phyloP scores from a whole-genome alignment of 1,140 invertebrate genomes.

The Drosophila sucinea region DNA sequence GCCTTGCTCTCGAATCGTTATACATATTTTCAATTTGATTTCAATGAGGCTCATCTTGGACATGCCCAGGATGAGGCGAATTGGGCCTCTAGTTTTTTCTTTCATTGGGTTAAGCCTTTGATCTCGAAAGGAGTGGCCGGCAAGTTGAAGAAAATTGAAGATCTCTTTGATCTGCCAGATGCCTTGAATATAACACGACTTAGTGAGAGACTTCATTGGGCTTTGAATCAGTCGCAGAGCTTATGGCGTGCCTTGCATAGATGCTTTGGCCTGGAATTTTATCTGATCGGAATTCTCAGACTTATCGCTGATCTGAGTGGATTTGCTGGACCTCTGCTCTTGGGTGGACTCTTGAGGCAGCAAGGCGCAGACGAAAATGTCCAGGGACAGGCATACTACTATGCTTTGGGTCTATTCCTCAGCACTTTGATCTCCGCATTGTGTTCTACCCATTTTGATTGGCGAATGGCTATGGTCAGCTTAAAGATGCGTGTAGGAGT shows the following conservation, averaged over 20 bases:
- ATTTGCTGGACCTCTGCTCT: conserved; percentile 94
- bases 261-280: conserved; percentile 94
- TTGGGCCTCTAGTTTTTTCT: conserved; percentile 89
- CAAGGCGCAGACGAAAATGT: conserved; percentile 5
- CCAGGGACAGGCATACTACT: conserved; percentile 88
- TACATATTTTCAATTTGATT: conserved; percentile 81
- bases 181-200: conserved; percentile 65
- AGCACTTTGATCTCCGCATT: conserved; percentile 89
- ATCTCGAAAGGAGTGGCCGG: conserved; percentile 92
- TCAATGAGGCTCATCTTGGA: conserved; percentile 87
- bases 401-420: conserved; percentile 89
- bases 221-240: conserved; percentile 79
- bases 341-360: conserved; percentile 83
- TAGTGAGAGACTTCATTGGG: conserved; percentile 65
- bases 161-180: conserved; percentile 93
- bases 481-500: conserved; percentile 94
- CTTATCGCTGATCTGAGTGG: conserved; percentile 91
- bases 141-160: conserved; percentile 89
- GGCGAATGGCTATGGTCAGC: conserved; percentile 92
- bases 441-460: conserved; percentile 94
- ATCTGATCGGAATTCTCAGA: conserved; percentile 93
- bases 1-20: conserved; percentile 83
- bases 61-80: conserved; percentile 91
- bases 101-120: conserved; percentile 94
- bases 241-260: conserved; percentile 90